These are phyloP conservation scores for Luehdorfia chinensis DNA, from an alignment of 1,140 invertebrate species.

Conservation along the genomic window DNA sequence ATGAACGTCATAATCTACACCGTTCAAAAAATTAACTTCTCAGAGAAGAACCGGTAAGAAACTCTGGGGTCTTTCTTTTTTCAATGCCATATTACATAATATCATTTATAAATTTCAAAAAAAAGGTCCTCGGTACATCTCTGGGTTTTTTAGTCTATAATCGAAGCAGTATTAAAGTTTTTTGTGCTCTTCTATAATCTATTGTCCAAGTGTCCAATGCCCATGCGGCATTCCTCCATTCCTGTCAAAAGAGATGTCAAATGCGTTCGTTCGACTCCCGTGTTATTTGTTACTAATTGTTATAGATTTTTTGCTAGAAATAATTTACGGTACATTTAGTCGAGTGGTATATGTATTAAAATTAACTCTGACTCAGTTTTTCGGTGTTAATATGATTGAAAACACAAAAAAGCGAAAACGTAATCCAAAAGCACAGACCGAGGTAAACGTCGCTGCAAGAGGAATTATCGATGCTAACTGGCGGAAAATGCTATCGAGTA, in stretches of 20 bases:
- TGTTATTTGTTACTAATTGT: slow-evolving; percentile 33
- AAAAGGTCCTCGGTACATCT: too few relatives aligned
- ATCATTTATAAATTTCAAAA: too few relatives aligned
- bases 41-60: too few relatives aligned
- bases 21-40: too few relatives aligned
- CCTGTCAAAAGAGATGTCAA: slow-evolving; percentile 40
- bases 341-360: slow-evolving; percentile 27
- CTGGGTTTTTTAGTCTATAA: too few relatives aligned
- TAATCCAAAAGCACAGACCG: slow-evolving; percentile 28
- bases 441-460: slow-evolving; percentile 38
- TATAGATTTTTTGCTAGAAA: slow-evolving; percentile 34
- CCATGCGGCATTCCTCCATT: slow-evolving; percentile 9
- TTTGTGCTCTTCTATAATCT: too few relatives aligned
- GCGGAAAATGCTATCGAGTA: slow-evolving; percentile 59
- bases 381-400: slow-evolving; percentile 47
- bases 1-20: too few relatives aligned
- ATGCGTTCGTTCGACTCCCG: slow-evolving; percentile 22
- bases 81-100: too few relatives aligned
- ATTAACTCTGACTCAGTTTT: slow-evolving; percentile 29
- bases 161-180: too few relatives aligned
- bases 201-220: too few relatives aligned
- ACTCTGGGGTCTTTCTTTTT: too few relatives aligned
- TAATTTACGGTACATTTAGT: slow-evolving; percentile 22
- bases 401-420: slow-evolving; percentile 28
- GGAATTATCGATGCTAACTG: slow-evolving; percentile 66